Percentiles rank a stretch among this genome's conserved stretches.
These are phyloP conservation scores for Boloria selene DNA, from an alignment of 2,888 invertebrate species.

Conservation along the genomic window DNA sequence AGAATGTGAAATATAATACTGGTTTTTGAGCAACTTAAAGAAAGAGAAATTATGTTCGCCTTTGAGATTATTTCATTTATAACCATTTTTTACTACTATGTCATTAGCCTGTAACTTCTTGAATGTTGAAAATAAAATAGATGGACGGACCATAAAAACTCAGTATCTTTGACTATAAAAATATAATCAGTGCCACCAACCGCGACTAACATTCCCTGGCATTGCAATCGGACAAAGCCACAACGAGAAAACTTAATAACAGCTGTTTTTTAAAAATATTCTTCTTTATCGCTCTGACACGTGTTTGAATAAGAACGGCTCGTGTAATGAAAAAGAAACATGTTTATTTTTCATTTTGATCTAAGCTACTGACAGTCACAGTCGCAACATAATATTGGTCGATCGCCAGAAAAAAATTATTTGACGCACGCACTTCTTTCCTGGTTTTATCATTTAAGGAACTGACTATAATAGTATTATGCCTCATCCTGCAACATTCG, in stretches of 20 bases:
- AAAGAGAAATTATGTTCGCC: too few relatives aligned
- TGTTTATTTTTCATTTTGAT: slow-evolving; percentile 18
- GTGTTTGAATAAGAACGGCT: neutral
- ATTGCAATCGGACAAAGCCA: too few relatives aligned
- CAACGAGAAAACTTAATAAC: neutral
- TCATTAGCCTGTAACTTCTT: too few relatives aligned
- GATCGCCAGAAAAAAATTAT: slow-evolving; percentile 26
- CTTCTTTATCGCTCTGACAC: neutral
- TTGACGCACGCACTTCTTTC: slow-evolving; percentile 13
- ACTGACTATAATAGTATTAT: neutral
- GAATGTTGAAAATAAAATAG: too few relatives aligned
- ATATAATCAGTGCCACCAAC: too few relatives aligned
- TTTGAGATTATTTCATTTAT: too few relatives aligned
- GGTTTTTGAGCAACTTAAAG: too few relatives aligned
- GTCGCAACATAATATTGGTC: slow-evolving; percentile 26
- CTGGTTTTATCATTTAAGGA: neutral
- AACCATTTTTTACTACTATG: too few relatives aligned
- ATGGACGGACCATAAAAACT: too few relatives aligned
- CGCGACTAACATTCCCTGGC: too few relatives aligned
- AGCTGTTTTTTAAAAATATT: neutral
- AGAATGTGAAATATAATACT: neutral
- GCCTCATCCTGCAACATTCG: neutral
- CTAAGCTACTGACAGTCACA: slow-evolving; percentile 20
- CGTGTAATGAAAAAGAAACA: slow-evolving; percentile 2
- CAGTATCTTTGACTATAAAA: too few relatives aligned